phyloP scores from a whole-genome alignment of 2,888 invertebrate species.

The Drosophila mimica region DNA sequence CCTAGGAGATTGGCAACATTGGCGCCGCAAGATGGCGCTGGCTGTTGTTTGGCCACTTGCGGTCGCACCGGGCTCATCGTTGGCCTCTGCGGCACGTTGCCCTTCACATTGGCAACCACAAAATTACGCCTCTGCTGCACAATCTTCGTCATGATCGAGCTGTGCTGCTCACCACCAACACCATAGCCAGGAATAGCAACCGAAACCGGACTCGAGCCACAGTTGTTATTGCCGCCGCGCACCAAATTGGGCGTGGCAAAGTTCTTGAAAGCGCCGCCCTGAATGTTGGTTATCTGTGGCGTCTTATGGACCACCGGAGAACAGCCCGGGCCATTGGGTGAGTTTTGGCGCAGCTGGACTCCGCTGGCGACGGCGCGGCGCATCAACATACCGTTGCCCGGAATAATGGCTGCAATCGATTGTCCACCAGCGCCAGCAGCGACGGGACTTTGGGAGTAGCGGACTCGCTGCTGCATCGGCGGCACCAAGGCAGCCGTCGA shows the following conservation, averaged over 20 bases:
- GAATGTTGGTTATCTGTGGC: slow-evolving; percentile 56
- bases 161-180: background rate
- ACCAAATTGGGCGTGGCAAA: slow-evolving; percentile 42
- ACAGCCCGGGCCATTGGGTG: slow-evolving; percentile 23
- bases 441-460: slow-evolving; percentile 34
- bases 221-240: slow-evolving; percentile 7
- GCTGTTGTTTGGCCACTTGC: background rate
- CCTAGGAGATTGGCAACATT: slow-evolving; percentile 46
- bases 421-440: background rate
- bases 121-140: slow-evolving; percentile 36
- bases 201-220: background rate
- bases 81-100: background rate
- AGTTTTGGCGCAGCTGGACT: slow-evolving; percentile 24
- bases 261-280: slow-evolving; percentile 33
- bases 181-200: background rate
- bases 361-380: slow-evolving; percentile 11
- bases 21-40: background rate
- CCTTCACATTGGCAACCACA: slow-evolving; percentile 62
- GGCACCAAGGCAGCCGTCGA: slow-evolving; percentile 13
- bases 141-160: too few relatives aligned
- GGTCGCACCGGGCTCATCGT: background rate
- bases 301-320: slow-evolving; percentile 23
- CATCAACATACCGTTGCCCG: slow-evolving; percentile 40
- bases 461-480: slow-evolving; percentile 45
- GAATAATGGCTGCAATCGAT: background rate